Evolutionary conservation across 2,113 vertebrate genomes (phyloP).

Genomic region (Chloropsis hardwickii): DNA sequence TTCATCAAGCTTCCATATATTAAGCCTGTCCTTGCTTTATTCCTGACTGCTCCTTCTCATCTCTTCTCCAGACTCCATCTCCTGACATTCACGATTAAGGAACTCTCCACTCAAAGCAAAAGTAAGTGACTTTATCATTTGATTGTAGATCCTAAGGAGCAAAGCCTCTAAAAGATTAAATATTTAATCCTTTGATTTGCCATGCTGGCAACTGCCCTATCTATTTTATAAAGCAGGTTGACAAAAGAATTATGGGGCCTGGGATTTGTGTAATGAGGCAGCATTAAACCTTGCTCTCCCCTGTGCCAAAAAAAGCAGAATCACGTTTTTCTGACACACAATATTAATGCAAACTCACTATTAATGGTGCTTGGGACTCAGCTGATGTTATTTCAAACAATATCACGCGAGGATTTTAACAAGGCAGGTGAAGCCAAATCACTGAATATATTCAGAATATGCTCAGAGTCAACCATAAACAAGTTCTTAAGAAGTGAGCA

Average conservation of each 20-base stretch:
- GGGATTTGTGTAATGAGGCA: not conserved
- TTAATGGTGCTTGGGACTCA: too few species aligned
- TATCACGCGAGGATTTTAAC: not conserved
- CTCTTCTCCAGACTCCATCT: not conserved
- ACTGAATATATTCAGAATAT: not conserved
- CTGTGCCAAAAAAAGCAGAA: not conserved
- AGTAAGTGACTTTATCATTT: conserved; percentile 25
- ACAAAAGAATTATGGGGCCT: conserved; percentile 6
- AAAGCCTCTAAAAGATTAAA: conserved; percentile 46
- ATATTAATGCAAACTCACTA: not conserved
- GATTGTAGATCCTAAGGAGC: conserved; percentile 10
- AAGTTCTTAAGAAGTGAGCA: not conserved
- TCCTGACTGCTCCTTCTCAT: not conserved
- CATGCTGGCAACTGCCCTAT: not conserved
- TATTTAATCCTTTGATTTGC: conserved; percentile 54
- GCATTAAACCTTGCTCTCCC: not conserved
- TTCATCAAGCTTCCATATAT: not conserved
- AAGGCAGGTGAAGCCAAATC: not conserved
- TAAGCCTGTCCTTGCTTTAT: not conserved
- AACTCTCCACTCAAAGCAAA: not conserved
- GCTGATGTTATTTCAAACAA: not conserved
- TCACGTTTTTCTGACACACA: not conserved
- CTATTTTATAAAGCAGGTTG: conserved; percentile 13
- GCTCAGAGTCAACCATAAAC: not conserved
- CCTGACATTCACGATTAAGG: conserved; percentile 9